Conservation (phyloP, 2,888 invertebrate species). For the Drosophila lacicola region DNA sequence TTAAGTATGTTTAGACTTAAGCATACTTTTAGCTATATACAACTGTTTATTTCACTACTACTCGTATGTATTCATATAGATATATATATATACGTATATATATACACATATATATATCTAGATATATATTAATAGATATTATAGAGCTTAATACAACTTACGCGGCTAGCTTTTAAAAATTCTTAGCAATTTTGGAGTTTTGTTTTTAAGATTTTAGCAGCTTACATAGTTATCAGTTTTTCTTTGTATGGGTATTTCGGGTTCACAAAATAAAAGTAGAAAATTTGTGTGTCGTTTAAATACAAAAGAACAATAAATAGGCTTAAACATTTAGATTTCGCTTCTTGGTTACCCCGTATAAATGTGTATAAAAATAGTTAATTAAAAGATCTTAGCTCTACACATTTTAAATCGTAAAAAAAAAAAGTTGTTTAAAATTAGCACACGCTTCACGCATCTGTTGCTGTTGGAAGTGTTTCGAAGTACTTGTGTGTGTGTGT, state of each 20-base stretch:
- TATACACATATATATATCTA: conserved; percentile 11
- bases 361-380: conserved; percentile 75
- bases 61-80: conserved; percentile 25
- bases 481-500: conserved; percentile 40
- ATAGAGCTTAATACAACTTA: conserved; percentile 41
- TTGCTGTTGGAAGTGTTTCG: conserved; percentile 52
- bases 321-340: conserved; percentile 65
- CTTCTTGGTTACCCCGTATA: conserved; percentile 46
- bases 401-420: conserved; percentile 50
- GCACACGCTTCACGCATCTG: conserved; percentile 52
- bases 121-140: conserved; percentile 14
- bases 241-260: conserved; percentile 41
- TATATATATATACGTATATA: conserved; percentile 17
- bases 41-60: conserved; percentile 62
- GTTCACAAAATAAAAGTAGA: conserved; percentile 68
- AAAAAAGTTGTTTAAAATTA: conserved; percentile 61
- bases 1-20: conserved; percentile 41
- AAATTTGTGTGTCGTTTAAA: conserved; percentile 63
- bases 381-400: conserved; percentile 67
- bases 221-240: conserved; percentile 64
- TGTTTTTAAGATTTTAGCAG: conserved; percentile 39
- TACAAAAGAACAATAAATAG: conserved; percentile 76
- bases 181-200: conserved; percentile 65
- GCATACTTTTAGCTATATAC: conserved; percentile 56
- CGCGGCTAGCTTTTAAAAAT: conserved; percentile 40